Percentiles rank a stretch among this genome's conserved stretches.
phyloP scores from a whole-genome alignment of 1,140 invertebrate species.

The Solenopsis invicta region DNA sequence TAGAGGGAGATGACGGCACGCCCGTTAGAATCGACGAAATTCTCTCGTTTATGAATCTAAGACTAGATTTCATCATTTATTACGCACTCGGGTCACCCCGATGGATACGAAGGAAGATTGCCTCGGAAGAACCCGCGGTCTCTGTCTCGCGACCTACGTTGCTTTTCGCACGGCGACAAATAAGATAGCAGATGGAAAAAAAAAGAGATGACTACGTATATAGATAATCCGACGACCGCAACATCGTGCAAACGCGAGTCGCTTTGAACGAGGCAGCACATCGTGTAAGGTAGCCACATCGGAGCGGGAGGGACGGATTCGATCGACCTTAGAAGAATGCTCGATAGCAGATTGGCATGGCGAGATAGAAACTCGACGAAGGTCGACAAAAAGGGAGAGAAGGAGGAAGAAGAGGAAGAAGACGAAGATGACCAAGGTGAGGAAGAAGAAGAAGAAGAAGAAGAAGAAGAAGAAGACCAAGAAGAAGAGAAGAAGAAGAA shows the following conservation, averaged over 20 bases:
- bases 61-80: too few species aligned
- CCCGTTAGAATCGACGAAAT: neutral
- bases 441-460: slow-evolving; percentile 13
- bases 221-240: slow-evolving; percentile 49
- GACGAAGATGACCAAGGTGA: neutral
- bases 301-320: slow-evolving; percentile 60
- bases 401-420: slow-evolving; percentile 31
- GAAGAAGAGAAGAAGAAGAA: slow-evolving; percentile 32
- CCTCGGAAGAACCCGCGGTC: neutral
- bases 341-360: slow-evolving; percentile 66
- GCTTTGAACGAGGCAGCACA: slow-evolving; percentile 36
- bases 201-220: slow-evolving; percentile 5
- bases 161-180: slow-evolving; percentile 20
- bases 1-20: neutral
- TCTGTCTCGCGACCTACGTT: neutral
- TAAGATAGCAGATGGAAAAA: slow-evolving; percentile 9
- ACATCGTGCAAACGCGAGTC: slow-evolving; percentile 53
- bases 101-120: neutral
- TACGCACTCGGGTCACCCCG: neutral
- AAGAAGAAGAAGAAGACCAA: slow-evolving; percentile 35
- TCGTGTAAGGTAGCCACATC: slow-evolving; percentile 45
- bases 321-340: slow-evolving; percentile 65
- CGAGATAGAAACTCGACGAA: slow-evolving; percentile 58
- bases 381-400: slow-evolving; percentile 38
- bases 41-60: neutral